Base-by-base conservation (phyloP, 2,888 invertebrate genomes). In the Drosophila cyrtoloma region DNA sequence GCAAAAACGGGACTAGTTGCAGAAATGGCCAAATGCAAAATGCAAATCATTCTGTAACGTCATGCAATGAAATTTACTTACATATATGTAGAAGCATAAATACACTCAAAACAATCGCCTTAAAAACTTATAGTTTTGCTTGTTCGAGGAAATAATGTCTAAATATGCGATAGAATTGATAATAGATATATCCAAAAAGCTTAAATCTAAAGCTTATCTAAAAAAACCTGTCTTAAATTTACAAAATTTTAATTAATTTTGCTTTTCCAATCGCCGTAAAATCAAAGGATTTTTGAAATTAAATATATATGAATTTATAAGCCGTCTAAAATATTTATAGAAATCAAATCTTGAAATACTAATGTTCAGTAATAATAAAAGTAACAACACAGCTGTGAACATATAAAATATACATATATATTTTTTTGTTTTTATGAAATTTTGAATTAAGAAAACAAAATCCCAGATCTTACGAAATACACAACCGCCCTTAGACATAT, bases 1-100 rank as follows among this genome's bases (percentile, higher is more conserved):
- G 91, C 92, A 91, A 83, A 89, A 91, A 84, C 79, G 60, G 37
- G 75, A 87, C 85, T 86, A 86, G 82, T 88, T 79, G 70, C 71
- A 84, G 83, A 77, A 79, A 78, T 75, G 75, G 76, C 74, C 71
- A 82, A 89, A 90, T 90, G 44, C 88, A 91, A 91, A 91, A 89
- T 91, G 76, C 89, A 87, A 90, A 84, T 86, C 84, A 89, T 84
- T 71, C 71, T 64, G 67, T 71, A 73, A 55, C 69, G 68, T 55
- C 78, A 71, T 30, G 70, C 75, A 81, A 83, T 84, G 35, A 52
- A 59, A 77, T 58, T 51, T 44, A 55, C 62, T 35, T 53, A 22
- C 42, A 67, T 64, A 58, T 26, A 47, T 26, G 47, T 5, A 26
- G 5, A 47, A 26, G 16, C 44, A 37, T 10, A 42, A 28, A 59